A percentile compares a stretch with the other conserved stretches of the same genome.
phyloP scores from a whole-genome alignment of 2,113 vertebrate species.

The Ceratotherium simum region DNA sequence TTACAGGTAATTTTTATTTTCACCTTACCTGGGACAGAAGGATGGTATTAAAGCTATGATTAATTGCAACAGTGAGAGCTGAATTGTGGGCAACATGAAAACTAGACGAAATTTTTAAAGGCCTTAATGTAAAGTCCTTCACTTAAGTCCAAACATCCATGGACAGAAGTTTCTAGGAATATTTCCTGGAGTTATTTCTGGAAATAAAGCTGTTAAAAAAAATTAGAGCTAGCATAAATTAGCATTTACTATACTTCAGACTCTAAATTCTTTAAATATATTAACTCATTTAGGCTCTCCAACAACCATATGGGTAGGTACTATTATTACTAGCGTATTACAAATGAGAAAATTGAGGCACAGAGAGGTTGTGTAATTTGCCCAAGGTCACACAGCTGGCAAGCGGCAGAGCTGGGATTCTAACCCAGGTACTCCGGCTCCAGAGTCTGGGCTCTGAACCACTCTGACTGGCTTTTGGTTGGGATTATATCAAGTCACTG shows the following conservation, averaged over 20 bases:
- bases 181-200: slow-evolving; percentile 22
- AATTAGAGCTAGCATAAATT: neutral
- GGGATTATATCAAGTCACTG: neutral
- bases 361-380: neutral
- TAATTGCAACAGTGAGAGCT: neutral
- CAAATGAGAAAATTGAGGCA: neutral
- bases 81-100: neutral
- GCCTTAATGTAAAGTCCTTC: neutral
- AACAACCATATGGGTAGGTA: neutral
- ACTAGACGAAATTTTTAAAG: neutral
- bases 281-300: neutral
- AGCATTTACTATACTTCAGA: neutral
- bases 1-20: neutral
- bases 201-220: neutral
- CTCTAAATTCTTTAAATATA: neutral
- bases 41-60: neutral
- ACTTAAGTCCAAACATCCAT: neutral
- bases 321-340: neutral
- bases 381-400: neutral
- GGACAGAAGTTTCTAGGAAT: neutral
- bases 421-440: neutral
- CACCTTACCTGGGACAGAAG: neutral
- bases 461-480: neutral
- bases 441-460: neutral
- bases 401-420: neutral